Conservation (phyloP, 1,140 invertebrate species). For the Pogonognathellus flavescens region DNA sequence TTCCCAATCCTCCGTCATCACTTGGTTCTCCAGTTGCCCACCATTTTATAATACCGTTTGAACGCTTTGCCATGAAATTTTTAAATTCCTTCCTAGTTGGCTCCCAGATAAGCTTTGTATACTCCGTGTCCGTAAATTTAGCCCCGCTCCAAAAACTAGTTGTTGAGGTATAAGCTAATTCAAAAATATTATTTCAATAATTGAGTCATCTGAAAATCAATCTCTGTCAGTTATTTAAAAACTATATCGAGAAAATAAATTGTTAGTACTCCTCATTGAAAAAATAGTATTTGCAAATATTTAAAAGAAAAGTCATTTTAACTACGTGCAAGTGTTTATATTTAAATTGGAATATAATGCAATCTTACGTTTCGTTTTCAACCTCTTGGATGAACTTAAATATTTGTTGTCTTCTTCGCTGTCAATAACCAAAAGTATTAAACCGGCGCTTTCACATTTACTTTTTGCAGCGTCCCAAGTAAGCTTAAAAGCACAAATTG, state of each 20-base stretch:
- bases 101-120: background rate
- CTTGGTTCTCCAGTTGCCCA: background rate
- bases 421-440: background rate
- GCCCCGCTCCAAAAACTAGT: conserved; percentile 1
- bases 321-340: too few species aligned
- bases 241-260: too few species aligned
- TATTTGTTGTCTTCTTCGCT: background rate
- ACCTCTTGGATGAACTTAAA: background rate
- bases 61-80: background rate
- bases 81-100: background rate
- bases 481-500: background rate
- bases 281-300: too few species aligned
- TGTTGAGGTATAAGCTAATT: background rate
- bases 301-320: too few species aligned
- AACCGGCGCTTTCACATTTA: background rate
- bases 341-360: background rate
- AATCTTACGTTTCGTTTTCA: background rate
- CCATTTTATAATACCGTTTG: background rate
- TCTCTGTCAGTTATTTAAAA: too few species aligned
- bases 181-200: background rate
- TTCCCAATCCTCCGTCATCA: background rate
- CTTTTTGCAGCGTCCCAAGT: background rate
- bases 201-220: too few species aligned
- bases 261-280: too few species aligned
- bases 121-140: background rate